These are phyloP conservation scores for Sisyra terminalis DNA, from an alignment of 2,888 invertebrate genomes.

Conservation along the genomic window DNA sequence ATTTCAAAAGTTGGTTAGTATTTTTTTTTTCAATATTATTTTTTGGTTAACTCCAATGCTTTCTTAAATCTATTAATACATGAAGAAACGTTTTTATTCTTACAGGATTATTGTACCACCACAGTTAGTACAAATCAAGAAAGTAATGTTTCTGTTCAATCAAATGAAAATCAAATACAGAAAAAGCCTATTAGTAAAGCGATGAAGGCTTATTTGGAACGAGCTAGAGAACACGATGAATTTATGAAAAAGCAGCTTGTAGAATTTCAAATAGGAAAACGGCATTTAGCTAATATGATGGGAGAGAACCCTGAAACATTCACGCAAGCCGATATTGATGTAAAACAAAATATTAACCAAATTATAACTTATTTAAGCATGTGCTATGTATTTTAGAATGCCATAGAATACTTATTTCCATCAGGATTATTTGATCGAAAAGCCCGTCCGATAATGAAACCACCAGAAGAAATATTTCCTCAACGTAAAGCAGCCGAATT, in stretches of 20 bases:
- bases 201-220: constrained; percentile 76
- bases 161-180: not conserved
- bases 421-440: constrained; percentile 74
- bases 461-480: constrained; percentile 77
- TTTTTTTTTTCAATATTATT: not conserved
- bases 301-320: constrained; percentile 82
- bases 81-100: not conserved
- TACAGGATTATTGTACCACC: too few species aligned
- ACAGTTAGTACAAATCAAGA: not conserved
- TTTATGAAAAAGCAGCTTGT: constrained; percentile 64
- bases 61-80: not conserved
- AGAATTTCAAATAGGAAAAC: constrained; percentile 81
- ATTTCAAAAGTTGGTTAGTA: not conserved
- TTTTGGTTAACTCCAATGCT: not conserved
- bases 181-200: constrained; percentile 60
- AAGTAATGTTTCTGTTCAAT: not conserved
- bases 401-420: constrained; percentile 90
- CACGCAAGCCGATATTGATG: constrained; percentile 73
- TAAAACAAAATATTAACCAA: too few species aligned
- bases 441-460: constrained; percentile 80
- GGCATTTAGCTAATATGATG: constrained; percentile 98
- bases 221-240: constrained; percentile 63
- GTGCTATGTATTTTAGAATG: constrained; percentile 42
- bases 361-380: too few species aligned
- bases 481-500: constrained; percentile 76